Conservation (phyloP, 2,113 vertebrate genomes). For the Aldabrachelys gigantea region DNA sequence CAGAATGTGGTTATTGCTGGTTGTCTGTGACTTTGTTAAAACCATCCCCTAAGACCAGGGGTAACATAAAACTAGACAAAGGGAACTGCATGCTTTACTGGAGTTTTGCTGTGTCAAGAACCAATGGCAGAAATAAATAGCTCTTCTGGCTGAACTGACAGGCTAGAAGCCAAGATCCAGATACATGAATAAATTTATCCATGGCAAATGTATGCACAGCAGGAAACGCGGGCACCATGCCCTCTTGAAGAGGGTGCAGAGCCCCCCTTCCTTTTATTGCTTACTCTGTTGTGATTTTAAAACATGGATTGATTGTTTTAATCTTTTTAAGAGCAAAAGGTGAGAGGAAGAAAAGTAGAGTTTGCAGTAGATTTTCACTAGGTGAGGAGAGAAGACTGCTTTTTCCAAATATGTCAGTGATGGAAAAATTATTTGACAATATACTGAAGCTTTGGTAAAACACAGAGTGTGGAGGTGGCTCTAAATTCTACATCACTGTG, state of each 20-base stretch:
- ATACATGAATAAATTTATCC: neutral
- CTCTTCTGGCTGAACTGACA: neutral
- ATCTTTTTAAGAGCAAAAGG: neutral
- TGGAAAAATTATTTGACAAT: neutral
- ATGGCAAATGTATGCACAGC: fast-evolving
- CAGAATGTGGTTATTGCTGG: fast-evolving
- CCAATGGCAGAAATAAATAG: no score
- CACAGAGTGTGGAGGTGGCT: neutral
- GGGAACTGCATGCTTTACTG: fast-evolving
- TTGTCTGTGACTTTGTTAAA: fast-evolving
- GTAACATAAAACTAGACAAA: neutral
- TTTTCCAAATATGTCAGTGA: neutral
- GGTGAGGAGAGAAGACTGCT: neutral
- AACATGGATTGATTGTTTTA: fast-evolving
- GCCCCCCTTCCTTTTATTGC: fast-evolving
- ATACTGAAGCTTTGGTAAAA: neutral
- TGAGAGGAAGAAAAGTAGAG: fast-evolving
- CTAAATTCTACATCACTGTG: fast-evolving
- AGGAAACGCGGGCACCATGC: no score
- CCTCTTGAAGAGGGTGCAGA: fast-evolving
- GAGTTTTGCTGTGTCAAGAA: fast-evolving
- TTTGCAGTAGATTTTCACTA: neutral
- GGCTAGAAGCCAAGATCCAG: fast-evolving
- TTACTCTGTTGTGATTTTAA: neutral
- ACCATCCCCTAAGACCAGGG: fast-evolving